These are phyloP conservation scores for Ammodytes marinus DNA, from an alignment of 2,113 vertebrate species.

Conservation along the genomic window DNA sequence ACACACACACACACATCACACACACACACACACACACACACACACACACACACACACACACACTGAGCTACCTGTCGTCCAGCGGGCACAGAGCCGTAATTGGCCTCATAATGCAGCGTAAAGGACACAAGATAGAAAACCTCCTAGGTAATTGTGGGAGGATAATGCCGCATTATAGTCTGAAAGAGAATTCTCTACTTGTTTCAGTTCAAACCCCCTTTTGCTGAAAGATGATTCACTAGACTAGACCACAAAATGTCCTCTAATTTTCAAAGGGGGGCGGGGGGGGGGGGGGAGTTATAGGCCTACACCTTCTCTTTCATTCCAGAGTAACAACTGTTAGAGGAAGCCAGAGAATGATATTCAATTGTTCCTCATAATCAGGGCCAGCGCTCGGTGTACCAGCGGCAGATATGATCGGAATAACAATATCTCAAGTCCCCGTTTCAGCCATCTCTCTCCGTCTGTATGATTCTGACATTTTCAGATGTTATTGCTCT, in stretches of 20 bases:
- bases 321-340: constrained; percentile 48
- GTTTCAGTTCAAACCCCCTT: constrained; percentile 39
- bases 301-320: background rate
- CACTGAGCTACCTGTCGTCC: constrained; percentile 42
- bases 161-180: constrained; percentile 12
- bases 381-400: constrained; percentile 45
- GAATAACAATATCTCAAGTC: constrained; percentile 75
- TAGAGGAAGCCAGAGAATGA: constrained; percentile 37
- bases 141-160: constrained; percentile 6
- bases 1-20: constrained; percentile 31
- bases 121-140: constrained; percentile 38
- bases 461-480: constrained; percentile 73
- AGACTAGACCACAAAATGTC: constrained; percentile 23
- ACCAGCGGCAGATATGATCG: constrained; percentile 61
- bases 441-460: constrained; percentile 44
- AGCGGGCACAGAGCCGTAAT: constrained; percentile 41
- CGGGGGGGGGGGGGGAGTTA: background rate
- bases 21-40: constrained; percentile 50
- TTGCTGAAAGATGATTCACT: constrained; percentile 42
- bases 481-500: constrained; percentile 80
- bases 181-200: constrained; percentile 38
- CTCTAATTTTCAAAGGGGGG: constrained; percentile 43
- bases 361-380: constrained; percentile 71
- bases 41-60: constrained; percentile 41
- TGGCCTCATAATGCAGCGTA: constrained; percentile 56